Base-by-base conservation (phyloP, 2,113 vertebrate genomes). In the Peromyscus leucopus region DNA sequence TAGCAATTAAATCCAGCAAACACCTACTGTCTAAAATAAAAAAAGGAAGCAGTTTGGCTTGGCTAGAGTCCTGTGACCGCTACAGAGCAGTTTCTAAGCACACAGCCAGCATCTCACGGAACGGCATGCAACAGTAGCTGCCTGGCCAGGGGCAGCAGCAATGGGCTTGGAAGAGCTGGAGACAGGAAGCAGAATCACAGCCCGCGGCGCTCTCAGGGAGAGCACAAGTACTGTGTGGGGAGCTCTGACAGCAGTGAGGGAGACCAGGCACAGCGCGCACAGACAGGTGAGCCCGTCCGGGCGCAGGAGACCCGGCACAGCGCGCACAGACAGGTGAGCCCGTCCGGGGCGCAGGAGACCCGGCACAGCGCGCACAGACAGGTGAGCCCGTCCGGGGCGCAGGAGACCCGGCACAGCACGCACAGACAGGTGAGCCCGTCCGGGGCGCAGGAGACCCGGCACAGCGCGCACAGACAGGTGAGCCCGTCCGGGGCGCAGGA, bases 1-100 rank as follows among this genome's bases (percentile, higher is more conserved):
- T 86, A 94, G 82, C n/a, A 67, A 88, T 36, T 65, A 76, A 92
- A 87, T 82, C 9, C 21, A 92, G 31, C 21, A 87, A 69, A 84
- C 63, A 28, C 11, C 1, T 42, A 83, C 57, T 51, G 84, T 3
- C 51, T 71, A 80, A 96, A 88, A 61, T 28, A n/a, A 78, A 48
- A 48, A 67, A 17, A 28, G 59, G 89, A 51, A 69, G 15, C 69
- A 69, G 26, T 72, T 10, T 24, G 7, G 57, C 39, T 31, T 42
- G 51, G 63, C 33, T 31, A 36, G 42, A 92, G 61, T 71, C 92
- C 42, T 65, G 39, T 33, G 61, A 89, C 24, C 31, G 55, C 46
- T 67, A 12, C 57, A 90, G 21, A 55, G 16, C 19, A 46, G 28
- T 63, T 89, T 21, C 61, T 55, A 95, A 87, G 6, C 12, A 65